Percentiles rank a stretch among this genome's conserved stretches.
Evolutionary conservation across 2,797 vertebrate species (phyloP).

Genomic region (Hydrophis major): DNA sequence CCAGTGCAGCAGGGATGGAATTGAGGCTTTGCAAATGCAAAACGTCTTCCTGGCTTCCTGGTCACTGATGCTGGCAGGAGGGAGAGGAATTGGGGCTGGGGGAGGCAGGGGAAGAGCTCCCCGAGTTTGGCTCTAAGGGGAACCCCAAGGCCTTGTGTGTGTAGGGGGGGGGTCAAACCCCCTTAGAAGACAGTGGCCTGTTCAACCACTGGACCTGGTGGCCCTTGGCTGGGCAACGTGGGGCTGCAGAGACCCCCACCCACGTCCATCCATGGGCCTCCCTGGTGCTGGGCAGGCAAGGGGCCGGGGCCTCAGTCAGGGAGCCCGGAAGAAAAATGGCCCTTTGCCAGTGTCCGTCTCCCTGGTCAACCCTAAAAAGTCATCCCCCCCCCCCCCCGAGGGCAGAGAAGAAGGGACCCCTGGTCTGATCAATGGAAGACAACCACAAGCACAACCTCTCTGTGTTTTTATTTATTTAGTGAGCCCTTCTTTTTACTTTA

Average conservation of each 20-base stretch:
- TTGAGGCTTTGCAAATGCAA: slow-evolving; percentile 97
- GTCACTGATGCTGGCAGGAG: slow-evolving; percentile 78
- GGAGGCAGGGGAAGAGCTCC: not conserved
- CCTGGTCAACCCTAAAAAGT: not conserved
- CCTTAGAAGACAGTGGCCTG: not conserved
- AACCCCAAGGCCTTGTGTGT: not conserved
- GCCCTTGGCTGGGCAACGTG: not conserved
- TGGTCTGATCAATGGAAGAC: not conserved
- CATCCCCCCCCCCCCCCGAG: not conserved
- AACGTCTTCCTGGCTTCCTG: slow-evolving; percentile 86
- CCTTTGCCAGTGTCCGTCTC: not conserved
- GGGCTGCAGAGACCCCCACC: not conserved
- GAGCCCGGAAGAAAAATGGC: not conserved
- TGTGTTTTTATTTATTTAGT: not conserved
- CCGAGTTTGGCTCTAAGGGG: slow-evolving; percentile 54
- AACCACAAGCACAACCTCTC: not conserved
- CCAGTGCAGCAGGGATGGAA: slow-evolving; percentile 76
- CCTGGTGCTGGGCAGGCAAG: not conserved
- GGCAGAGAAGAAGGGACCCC: not conserved
- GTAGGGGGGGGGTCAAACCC: fast-evolving
- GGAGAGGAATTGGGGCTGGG: slow-evolving; percentile 64
- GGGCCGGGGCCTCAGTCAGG: not conserved
- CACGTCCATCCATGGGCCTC: fast-evolving
- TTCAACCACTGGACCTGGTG: not conserved
- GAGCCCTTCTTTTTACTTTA: not conserved